A percentile compares a stretch with the other conserved stretches of the same genome.
Conservation (phyloP, 2,113 vertebrate genomes). For the Eretmochelys imbricata region DNA sequence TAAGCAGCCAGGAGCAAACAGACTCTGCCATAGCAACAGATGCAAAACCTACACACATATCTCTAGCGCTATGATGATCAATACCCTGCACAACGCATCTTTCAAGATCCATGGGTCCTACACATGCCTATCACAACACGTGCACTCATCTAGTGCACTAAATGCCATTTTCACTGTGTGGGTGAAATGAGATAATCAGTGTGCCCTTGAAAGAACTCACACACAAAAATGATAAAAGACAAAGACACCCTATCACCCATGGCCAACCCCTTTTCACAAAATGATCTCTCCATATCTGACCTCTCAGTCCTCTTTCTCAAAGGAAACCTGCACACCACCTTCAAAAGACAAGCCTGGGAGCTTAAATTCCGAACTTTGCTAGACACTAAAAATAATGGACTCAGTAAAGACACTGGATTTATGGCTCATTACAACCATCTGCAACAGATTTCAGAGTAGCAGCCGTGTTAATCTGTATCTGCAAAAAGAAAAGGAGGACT, state of each 20-base stretch:
- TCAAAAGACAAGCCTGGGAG: background rate
- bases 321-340: background rate
- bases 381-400: background rate
- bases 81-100: background rate
- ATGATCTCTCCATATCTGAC: background rate
- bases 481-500: too few relatives aligned
- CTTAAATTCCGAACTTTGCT: background rate
- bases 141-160: background rate
- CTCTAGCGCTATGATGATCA: background rate
- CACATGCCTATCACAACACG: background rate
- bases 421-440: too few relatives aligned
- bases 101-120: background rate
- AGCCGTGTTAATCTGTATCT: too few relatives aligned
- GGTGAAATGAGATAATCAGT: background rate
- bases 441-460: too few relatives aligned
- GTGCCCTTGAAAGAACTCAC: background rate
- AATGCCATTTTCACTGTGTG: background rate
- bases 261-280: background rate
- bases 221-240: background rate
- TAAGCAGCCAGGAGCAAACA: background rate
- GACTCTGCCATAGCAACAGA: background rate
- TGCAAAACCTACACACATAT: background rate
- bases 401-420: too few relatives aligned
- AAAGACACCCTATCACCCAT: background rate
- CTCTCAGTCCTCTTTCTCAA: background rate